Evolutionary conservation across 2,888 invertebrate genomes (phyloP), one percentile per base, ranked within the genome.

Genomic region (Hydrotaea cyrtoneurina): DNA sequence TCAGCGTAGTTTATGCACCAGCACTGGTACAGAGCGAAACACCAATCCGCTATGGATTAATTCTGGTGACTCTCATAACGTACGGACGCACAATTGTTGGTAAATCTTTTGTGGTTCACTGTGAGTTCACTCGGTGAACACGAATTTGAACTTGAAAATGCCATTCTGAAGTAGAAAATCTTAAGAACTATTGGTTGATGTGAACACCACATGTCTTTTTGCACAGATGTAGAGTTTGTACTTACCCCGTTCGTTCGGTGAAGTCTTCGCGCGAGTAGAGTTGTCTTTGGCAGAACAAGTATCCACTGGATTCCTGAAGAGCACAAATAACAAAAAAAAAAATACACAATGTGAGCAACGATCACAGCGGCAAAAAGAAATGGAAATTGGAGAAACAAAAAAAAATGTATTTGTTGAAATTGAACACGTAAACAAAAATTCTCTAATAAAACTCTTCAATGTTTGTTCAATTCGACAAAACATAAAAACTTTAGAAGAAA

Each of bases 351-450:
- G 26, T 26, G 23, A 23, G 7, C n/a, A 31, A 69, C 10, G 23
- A 50, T 1, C 39, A 43, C 31, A 31, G n/a, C 10, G 46, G 10
- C 0, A 39, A 66, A 21, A 43, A 13, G 10, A 66, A 43, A 15
- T 53, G 3, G 57, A 59, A 80, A 36, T 21, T 71, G 36, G 46
- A 59, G 73, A 69, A 39, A 75, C 57, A 17, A 2, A 69, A 31
- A 46, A 78, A 69, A 39, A 74, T 13, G 21, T 7, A 57, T 15
- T 39, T 74, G 11, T 71, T 43, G 15, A 73, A 72, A 76, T 62
- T 74, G 36, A 80, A 80, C 77, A 69, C 77, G 69, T 80, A 57
- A 23, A 74, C 83, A 78, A 55, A 72, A 19, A 39, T 62, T 19
- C 21, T 36, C 31, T 31, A 64, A 10, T 21, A 10, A 66, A 39